A percentile compares a stretch with the other conserved stretches of the same genome.
These are phyloP conservation scores for Drymodes brunneopygia DNA, from an alignment of 2,113 vertebrate genomes.

Conservation along the genomic window DNA sequence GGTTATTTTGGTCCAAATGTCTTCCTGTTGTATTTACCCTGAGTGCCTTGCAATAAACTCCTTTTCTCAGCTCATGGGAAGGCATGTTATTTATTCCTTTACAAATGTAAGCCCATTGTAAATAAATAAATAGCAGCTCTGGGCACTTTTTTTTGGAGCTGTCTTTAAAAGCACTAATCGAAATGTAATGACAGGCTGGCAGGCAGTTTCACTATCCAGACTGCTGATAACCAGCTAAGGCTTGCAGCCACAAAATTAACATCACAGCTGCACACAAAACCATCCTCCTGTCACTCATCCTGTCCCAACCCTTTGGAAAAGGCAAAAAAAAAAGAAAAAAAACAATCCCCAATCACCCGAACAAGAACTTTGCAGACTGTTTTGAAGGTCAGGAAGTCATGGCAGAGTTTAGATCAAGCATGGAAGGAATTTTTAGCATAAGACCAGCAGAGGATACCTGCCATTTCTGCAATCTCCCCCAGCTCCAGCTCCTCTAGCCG, in stretches of 20 bases:
- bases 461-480: neutral
- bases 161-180: slow-evolving; percentile 41
- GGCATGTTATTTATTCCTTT: neutral
- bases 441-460: neutral
- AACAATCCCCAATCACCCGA: neutral
- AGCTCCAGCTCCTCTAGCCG: neutral
- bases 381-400: neutral
- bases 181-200: slow-evolving; percentile 53
- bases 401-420: neutral
- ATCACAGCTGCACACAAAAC: neutral
- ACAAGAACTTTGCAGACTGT: neutral
- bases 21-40: neutral
- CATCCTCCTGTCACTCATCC: neutral
- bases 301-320: neutral
- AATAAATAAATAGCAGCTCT: slow-evolving; percentile 44
- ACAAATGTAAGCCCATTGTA: slow-evolving; percentile 16
- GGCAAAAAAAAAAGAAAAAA: neutral
- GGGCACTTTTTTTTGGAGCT: slow-evolving; percentile 16
- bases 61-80: neutral
- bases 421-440: neutral
- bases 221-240: slow-evolving; percentile 15
- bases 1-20: neutral
- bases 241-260: slow-evolving; percentile 43
- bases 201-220: slow-evolving; percentile 8
- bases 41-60: neutral